Evolutionary conservation across 2,113 vertebrate species (phyloP).

Genomic region (Hyperopisus bebe): DNA sequence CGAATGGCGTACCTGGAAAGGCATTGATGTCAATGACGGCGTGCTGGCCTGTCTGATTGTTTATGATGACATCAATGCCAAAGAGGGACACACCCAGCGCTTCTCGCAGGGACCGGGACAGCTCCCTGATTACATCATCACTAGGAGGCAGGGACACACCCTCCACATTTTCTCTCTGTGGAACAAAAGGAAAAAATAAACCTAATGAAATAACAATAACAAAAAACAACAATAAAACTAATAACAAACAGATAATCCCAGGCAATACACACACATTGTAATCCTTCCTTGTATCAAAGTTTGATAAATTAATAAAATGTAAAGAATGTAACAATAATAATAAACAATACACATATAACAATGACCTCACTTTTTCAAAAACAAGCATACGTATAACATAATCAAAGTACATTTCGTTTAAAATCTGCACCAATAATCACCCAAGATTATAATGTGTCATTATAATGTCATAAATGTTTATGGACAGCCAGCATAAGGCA

Average conservation of each 20-base stretch:
- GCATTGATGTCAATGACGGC: conserved; percentile 96
- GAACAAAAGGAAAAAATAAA: conserved; percentile 3
- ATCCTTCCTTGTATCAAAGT: not conserved
- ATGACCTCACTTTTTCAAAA: not conserved
- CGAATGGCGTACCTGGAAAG: conserved; percentile 77
- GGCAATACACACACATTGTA: not conserved
- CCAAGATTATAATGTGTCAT: not conserved
- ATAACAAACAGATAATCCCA: not conserved
- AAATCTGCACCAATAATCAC: not conserved
- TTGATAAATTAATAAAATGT: not conserved
- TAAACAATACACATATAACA: not conserved
- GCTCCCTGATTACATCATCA: conserved; percentile 84
- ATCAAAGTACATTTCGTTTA: not conserved
- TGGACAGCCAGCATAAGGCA: not conserved
- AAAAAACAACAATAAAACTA: not conserved
- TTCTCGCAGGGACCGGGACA: conserved; percentile 79
- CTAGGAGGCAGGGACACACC: conserved; percentile 83
- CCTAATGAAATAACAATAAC: not conserved
- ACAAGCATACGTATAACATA: not conserved
- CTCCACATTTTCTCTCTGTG: conserved; percentile 88
- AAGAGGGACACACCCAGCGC: conserved; percentile 88
- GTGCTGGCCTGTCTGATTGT: conserved; percentile 93
- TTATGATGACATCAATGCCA: conserved; percentile 95
- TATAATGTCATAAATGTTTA: not conserved
- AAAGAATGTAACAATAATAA: not conserved